phyloP scores from a whole-genome alignment of 2,888 invertebrate genomes.

The Polyommatus iphigenia region DNA sequence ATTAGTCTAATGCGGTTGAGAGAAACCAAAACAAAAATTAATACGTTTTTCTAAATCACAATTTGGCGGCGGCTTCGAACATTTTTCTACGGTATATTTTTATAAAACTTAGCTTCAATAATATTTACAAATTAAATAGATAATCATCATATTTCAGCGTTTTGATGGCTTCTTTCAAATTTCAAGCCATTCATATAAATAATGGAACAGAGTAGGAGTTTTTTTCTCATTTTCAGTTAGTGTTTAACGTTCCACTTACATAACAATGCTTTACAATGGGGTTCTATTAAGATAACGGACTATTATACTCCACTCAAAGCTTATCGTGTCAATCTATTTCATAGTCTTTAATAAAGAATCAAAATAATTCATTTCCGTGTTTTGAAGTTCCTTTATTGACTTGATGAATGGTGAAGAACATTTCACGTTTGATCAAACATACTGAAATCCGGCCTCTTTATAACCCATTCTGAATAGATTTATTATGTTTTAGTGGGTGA shows the following conservation, averaged over 20 bases:
- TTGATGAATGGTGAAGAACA: conserved; percentile 67
- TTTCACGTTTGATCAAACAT: conserved; percentile 61
- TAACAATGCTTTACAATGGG: conserved; percentile 15
- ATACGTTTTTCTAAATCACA: background rate
- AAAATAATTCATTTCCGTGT: conserved; percentile 52
- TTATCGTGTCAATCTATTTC: conserved; percentile 29
- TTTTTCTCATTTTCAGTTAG: conserved; percentile 1
- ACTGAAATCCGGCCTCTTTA: conserved; percentile 8
- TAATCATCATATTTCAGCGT: background rate
- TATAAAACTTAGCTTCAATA: background rate
- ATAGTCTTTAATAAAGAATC: conserved; percentile 23
- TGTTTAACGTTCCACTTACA: background rate
- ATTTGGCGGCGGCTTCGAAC: background rate
- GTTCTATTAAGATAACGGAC: conserved; percentile 12
- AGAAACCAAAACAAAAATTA: background rate
- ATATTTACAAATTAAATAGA: background rate
- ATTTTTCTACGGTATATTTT: background rate
- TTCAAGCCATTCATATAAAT: background rate
- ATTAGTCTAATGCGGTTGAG: background rate
- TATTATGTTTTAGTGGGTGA: conserved; percentile 12
- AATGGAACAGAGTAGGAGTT: background rate
- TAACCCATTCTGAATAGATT: conserved; percentile 14
- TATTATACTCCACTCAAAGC: conserved; percentile 1
- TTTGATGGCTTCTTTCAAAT: background rate
- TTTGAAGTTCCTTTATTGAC: conserved; percentile 59